Base-by-base conservation (phyloP, 2,888 invertebrate species). In the Polyommatus icarus region DNA sequence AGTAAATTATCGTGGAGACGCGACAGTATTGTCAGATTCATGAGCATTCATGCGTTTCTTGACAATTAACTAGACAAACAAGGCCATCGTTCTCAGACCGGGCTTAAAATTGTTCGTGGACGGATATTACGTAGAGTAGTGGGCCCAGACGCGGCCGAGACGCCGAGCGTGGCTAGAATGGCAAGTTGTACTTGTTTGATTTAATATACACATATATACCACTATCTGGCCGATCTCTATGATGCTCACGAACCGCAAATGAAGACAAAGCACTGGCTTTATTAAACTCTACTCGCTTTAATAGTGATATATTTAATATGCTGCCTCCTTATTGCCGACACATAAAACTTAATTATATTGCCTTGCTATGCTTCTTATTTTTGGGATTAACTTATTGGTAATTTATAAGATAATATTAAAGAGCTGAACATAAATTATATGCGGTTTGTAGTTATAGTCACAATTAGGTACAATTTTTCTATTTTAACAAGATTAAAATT, bases 81-180 rank as follows among this genome's bases (percentile, higher is more conserved):
- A 87, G 85, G 85, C 85, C 84, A 84, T 77, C 72, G 72, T 72
- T 20, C 73, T 77, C 71, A 24, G 77, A 73, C 73, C 57, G 77
- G 77, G 73, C 40, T 77, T 73, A 59, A 73, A 77, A 73, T 59
- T 61, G 73, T 77, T 77, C 71, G 54, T 32, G 59, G 29, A 77
- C 57, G 77, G 72, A 73, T 73, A 73, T 72, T 72, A 77, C 76
- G 32, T 76, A 67, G 20, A 50, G 71, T 71, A 54, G 32, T 54
- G 54, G 50, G 18, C 24, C 84, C 86, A 90, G 90, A 89, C 89
- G 83, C 82, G 82, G 84, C 83, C 86, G 86, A 89, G 89, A 89
- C 88, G 83, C 84, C 82, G 84, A 84, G 83, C 84, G 83, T 77
- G 78, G 82, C 78, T 85, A 83, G 81, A 86, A 85, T 85, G 84